Conservation (phyloP, 2,797 vertebrate species). For the Australoheros facetus region DNA sequence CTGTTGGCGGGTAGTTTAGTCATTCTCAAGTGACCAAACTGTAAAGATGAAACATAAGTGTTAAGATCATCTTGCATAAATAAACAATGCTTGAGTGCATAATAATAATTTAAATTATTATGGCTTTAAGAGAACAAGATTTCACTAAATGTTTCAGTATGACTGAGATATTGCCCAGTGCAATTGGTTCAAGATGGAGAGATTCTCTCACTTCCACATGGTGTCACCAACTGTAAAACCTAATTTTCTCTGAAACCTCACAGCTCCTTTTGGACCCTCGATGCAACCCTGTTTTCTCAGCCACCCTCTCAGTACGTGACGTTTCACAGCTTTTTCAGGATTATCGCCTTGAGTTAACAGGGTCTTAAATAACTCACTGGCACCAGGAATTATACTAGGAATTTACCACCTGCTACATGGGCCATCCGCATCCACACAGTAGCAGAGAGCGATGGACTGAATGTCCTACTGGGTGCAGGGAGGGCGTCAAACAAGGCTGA, state of each 20-base stretch:
- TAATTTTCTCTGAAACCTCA: conserved; percentile 6
- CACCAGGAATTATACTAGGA: conserved; percentile 59
- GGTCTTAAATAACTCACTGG: conserved; percentile 68
- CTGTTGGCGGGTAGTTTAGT: neutral
- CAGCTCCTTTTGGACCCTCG: conserved; percentile 13
- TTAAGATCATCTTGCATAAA: neutral
- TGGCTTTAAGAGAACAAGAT: neutral
- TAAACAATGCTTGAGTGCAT: neutral
- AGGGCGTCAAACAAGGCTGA: conserved; percentile 66
- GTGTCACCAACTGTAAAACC: neutral
- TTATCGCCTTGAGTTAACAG: conserved; percentile 69
- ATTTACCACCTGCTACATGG: conserved; percentile 72
- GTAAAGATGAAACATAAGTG: neutral
- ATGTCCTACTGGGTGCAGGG: conserved; percentile 31
- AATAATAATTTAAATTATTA: neutral
- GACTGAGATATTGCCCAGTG: neutral
- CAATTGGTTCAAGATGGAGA: neutral
- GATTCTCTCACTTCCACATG: neutral
- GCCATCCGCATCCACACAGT: conserved; percentile 1
- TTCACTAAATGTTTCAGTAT: neutral
- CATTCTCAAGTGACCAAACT: too few relatives aligned
- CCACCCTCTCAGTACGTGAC: conserved; percentile 44
- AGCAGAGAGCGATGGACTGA: conserved; percentile 26
- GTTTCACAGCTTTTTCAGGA: conserved; percentile 56
- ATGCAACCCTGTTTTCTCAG: conserved; percentile 27